A percentile compares a stretch with the other conserved stretches of the same genome.
Evolutionary conservation across 2,113 vertebrate genomes (phyloP).

Genomic region (Zootoca vivipara): DNA sequence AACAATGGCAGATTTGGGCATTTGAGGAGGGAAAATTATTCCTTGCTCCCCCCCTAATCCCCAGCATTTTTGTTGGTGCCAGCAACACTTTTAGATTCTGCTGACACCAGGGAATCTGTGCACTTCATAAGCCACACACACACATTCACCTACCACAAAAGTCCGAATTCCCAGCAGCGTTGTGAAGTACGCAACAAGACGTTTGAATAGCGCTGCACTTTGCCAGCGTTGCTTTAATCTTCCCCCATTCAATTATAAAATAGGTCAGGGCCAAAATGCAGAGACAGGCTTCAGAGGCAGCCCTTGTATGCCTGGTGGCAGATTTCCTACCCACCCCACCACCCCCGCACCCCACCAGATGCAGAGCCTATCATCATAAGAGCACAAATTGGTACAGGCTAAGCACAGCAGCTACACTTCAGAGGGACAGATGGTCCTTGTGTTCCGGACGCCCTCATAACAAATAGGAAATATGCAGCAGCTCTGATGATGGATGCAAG

Average conservation of each 20-base stretch:
- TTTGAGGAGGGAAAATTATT: background rate
- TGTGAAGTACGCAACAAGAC: background rate
- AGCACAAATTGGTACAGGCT: background rate
- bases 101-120: background rate
- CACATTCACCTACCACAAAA: background rate
- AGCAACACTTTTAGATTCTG: background rate
- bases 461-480: background rate
- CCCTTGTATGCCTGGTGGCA: background rate
- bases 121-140: background rate
- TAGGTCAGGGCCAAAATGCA: constrained; percentile 25
- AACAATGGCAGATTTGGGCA: background rate
- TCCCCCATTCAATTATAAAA: background rate
- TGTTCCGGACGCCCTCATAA: no score
- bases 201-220: background rate
- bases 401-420: background rate
- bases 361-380: background rate
- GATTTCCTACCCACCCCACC: background rate
- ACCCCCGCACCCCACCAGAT: background rate
- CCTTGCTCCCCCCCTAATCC: background rate
- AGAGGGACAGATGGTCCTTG: background rate
- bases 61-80: background rate
- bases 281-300: background rate
- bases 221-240: background rate
- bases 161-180: background rate
- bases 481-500: background rate